Percentiles rank a stretch among this genome's conserved stretches.
Conservation (phyloP, 64 coral and sea anemone genomes). For the Montipora foliosa region DNA sequence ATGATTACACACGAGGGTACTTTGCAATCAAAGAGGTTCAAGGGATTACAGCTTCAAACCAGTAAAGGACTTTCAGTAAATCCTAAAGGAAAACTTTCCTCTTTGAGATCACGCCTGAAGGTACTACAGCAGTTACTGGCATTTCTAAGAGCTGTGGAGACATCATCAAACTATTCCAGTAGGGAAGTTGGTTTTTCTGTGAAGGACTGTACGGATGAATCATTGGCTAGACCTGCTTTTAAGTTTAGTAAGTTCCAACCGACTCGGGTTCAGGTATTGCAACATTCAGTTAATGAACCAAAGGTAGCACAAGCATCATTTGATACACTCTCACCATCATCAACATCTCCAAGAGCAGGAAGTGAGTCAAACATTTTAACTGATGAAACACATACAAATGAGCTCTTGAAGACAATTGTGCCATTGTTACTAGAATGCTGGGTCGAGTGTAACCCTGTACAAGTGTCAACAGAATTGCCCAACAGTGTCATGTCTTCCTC, state of each 20-base stretch:
- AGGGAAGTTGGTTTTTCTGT: background rate
- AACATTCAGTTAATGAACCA: conserved; percentile 48
- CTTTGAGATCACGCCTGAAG: conserved; percentile 79
- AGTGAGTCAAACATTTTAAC: conserved; percentile 32
- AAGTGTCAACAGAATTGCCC: conserved; percentile 69
- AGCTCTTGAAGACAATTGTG: conserved; percentile 74
- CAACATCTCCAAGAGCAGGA: background rate
- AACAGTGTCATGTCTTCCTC: conserved; percentile 32
- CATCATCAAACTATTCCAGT: background rate
- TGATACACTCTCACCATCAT: background rate
- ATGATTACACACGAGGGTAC: conserved; percentile 78
- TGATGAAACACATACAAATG: conserved; percentile 34
- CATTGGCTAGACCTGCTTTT: background rate
- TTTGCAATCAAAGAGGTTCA: conserved; percentile 21
- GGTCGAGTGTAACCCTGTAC: conserved; percentile 89
- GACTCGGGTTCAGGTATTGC: conserved; percentile 50
- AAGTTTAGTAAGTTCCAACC: conserved; percentile 9
- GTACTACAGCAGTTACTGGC: conserved; percentile 75
- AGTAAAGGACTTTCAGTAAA: conserved; percentile 56
- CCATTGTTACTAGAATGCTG: conserved; percentile 93
- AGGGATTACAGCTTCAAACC: background rate
- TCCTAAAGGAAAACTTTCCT: conserved; percentile 86
- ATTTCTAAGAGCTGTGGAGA: conserved; percentile 74
- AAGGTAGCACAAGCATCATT: background rate
- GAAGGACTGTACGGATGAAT: background rate